Percentiles rank a stretch among this genome's conserved stretches.
These are phyloP conservation scores for Delphinus delphis DNA, from an alignment of 2,113 vertebrate species.

Conservation along the genomic window DNA sequence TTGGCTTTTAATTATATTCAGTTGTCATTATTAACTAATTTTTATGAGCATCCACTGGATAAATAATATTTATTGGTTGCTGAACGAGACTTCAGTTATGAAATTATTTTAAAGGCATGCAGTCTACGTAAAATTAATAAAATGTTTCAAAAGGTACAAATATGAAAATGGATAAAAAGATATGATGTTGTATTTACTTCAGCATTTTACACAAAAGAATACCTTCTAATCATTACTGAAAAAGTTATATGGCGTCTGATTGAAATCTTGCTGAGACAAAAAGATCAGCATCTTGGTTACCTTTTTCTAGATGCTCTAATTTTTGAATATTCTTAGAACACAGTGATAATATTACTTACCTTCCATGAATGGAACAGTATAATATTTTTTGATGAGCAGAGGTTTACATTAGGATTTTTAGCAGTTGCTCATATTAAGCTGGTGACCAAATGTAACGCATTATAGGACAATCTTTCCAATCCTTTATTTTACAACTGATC, in stretches of 20 bases:
- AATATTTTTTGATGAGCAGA: not conserved
- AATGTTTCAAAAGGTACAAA: not conserved
- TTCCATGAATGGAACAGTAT: not conserved
- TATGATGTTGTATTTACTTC: not conserved
- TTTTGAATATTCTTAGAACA: slow-evolving; percentile 1
- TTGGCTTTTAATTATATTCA: not conserved
- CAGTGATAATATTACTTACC: not conserved
- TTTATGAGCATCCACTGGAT: not conserved
- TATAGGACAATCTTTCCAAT: not conserved
- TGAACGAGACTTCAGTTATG: not conserved
- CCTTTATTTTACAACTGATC: not conserved
- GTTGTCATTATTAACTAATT: not conserved
- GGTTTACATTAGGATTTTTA: not conserved
- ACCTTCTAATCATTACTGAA: not conserved
- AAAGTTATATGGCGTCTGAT: not conserved
- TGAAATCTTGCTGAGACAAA: not conserved
- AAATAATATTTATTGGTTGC: not conserved
- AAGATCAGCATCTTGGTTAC: not conserved
- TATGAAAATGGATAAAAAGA: not conserved
- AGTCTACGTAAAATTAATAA: not conserved
- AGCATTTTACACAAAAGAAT: not conserved
- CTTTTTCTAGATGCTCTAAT: not conserved
- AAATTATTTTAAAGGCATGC: slow-evolving; percentile 7
- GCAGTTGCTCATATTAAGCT: not conserved
- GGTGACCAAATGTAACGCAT: not conserved